phyloP scores from a whole-genome alignment of 2,113 vertebrate species.

The Pristiophorus japonicus region DNA sequence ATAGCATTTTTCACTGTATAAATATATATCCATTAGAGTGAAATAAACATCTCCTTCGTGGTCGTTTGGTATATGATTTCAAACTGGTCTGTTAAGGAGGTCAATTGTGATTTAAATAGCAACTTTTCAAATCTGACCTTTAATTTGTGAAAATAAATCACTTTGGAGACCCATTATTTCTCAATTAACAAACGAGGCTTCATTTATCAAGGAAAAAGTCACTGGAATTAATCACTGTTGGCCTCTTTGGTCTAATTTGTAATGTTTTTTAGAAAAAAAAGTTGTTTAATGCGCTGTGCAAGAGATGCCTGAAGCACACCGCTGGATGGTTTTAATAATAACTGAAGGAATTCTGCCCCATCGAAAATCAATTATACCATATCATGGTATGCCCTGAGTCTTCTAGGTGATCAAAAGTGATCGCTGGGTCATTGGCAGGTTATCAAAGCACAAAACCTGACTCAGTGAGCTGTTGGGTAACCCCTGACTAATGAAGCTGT shows the following conservation, averaged over 20 bases:
- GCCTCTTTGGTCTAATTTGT: slow-evolving; percentile 19
- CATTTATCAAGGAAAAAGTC: slow-evolving; percentile 4
- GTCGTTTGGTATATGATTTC: background rate
- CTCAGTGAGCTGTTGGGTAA: too few relatives aligned
- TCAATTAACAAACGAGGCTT: slow-evolving; percentile 29
- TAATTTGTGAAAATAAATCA: slow-evolving; percentile 21
- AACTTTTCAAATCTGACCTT: slow-evolving; percentile 33
- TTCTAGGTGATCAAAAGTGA: background rate
- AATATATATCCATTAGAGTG: background rate
- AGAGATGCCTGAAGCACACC: background rate
- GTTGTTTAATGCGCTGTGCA: background rate
- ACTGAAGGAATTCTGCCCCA: background rate
- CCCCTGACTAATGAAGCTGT: slow-evolving; percentile 34
- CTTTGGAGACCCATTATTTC: slow-evolving; percentile 32
- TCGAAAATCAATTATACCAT: slow-evolving; percentile 8
- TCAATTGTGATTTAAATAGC: background rate
- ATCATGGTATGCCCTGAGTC: background rate
- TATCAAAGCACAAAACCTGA: slow-evolving; percentile 6
- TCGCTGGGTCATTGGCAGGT: slow-evolving; percentile 15
- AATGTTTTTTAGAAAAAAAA: slow-evolving; percentile 20
- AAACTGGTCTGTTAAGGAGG: background rate
- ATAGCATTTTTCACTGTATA: background rate
- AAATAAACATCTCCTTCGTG: background rate
- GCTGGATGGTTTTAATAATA: background rate
- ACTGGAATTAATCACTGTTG: background rate